These are phyloP conservation scores for Phyllostomus discolor DNA, from an alignment of 2,113 vertebrate genomes.

Conservation along the genomic window DNA sequence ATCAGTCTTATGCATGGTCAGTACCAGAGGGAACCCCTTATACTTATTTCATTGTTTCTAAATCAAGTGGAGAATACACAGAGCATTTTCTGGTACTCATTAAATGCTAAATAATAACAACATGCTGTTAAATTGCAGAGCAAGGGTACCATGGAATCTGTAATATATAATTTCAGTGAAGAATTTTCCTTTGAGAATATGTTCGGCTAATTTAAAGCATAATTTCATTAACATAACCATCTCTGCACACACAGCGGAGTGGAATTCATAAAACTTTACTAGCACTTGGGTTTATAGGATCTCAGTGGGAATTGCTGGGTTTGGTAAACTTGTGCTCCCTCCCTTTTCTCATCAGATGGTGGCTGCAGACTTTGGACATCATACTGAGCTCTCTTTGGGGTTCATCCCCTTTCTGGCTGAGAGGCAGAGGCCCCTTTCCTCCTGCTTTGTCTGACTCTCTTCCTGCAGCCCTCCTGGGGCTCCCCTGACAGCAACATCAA, in stretches of 20 bases:
- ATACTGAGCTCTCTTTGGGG: background rate
- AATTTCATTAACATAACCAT: constrained; percentile 68
- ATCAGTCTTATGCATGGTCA: background rate
- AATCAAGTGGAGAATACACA: background rate
- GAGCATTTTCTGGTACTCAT: constrained; percentile 61
- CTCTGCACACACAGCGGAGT: constrained; percentile 43
- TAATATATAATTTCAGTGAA: constrained; percentile 66
- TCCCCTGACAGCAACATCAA: constrained; percentile 52
- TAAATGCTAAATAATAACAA: constrained; percentile 69
- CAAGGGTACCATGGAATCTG: constrained; percentile 60
- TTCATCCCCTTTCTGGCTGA: background rate
- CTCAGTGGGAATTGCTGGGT: background rate
- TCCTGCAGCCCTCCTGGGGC: constrained; percentile 40
- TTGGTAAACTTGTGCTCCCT: background rate
- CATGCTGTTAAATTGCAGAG: constrained; percentile 59
- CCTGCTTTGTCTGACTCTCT: background rate
- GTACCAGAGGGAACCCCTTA: background rate
- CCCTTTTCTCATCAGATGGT: background rate
- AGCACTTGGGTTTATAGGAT: background rate
- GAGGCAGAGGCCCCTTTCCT: background rate
- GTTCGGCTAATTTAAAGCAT: constrained; percentile 73
- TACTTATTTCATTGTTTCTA: constrained; percentile 46
- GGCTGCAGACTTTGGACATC: background rate
- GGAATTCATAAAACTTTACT: constrained; percentile 43
- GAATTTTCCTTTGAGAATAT: constrained; percentile 69